Evolutionary conservation across 2,797 vertebrate species (phyloP).

Genomic region (Periophthalmus magnuspinnatus): DNA sequence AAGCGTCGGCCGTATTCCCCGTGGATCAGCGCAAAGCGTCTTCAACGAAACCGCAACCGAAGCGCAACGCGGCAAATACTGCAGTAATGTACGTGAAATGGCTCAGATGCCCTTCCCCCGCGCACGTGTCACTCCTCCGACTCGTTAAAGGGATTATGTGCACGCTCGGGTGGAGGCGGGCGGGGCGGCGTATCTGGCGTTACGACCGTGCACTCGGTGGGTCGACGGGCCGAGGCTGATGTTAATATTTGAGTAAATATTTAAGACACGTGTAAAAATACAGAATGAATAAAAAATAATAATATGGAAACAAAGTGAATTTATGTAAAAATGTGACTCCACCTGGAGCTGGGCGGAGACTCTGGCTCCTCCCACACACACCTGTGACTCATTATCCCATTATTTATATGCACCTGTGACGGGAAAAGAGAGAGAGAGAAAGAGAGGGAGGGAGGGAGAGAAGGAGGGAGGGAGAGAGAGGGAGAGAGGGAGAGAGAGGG

Average conservation of each 20-base stretch:
- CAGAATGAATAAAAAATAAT: neutral
- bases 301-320: neutral
- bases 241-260: neutral
- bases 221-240: neutral
- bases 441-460: no score
- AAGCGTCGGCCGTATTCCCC: conserved; percentile 39
- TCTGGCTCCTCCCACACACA: no score
- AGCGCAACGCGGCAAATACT: conserved; percentile 22
- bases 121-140: conserved; percentile 26
- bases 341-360: no score
- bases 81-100: conserved; percentile 13
- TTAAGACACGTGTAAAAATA: neutral
- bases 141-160: conserved; percentile 21
- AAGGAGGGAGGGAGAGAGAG: no score
- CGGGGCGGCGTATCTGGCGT: neutral
- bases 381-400: no score
- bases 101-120: conserved; percentile 11
- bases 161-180: conserved; percentile 6
- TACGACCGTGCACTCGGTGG: neutral
- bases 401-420: no score
- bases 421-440: no score
- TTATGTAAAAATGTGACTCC: neutral
- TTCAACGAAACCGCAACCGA: conserved; percentile 10
- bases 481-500: no score
- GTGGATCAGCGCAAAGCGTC: conserved; percentile 19